Conservation (phyloP, 2,888 invertebrate genomes). For the Cenopis cana region DNA sequence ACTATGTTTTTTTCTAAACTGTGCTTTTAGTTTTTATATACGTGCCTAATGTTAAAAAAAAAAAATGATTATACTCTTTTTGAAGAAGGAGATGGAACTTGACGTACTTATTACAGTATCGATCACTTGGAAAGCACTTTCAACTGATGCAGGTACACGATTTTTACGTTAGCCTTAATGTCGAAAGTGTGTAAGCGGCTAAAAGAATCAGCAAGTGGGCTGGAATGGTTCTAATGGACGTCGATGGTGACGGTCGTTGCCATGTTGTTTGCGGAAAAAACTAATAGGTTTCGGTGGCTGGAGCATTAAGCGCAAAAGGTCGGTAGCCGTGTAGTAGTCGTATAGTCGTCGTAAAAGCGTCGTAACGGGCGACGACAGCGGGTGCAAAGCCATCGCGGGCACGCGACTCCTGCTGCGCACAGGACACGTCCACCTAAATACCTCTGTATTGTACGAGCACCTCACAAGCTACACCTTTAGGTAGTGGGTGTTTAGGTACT, state of each 20-base stretch:
- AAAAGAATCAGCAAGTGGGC: slow-evolving; percentile 65
- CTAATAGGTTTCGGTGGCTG: slow-evolving; percentile 61
- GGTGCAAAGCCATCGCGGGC: slow-evolving; percentile 64
- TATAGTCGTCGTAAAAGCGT: slow-evolving; percentile 66
- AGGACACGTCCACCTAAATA: slow-evolving; percentile 53
- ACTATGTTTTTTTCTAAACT: background rate
- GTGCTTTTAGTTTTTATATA: background rate
- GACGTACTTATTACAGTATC: background rate
- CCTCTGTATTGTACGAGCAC: slow-evolving; percentile 26
- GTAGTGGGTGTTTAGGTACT: background rate
- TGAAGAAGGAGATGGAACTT: background rate
- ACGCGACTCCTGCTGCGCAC: slow-evolving; percentile 69
- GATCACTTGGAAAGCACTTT: slow-evolving; percentile 36
- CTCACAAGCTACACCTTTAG: background rate
- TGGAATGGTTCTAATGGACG: slow-evolving; percentile 56
- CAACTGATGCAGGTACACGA: slow-evolving; percentile 42
- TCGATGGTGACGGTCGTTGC: slow-evolving; percentile 49
- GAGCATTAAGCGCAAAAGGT: slow-evolving; percentile 72
- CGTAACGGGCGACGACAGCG: slow-evolving; percentile 61
- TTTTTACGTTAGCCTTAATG: slow-evolving; percentile 57
- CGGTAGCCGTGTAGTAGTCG: slow-evolving; percentile 55
- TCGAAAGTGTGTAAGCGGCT: slow-evolving; percentile 59
- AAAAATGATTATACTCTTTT: background rate
- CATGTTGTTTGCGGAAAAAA: slow-evolving; percentile 68
- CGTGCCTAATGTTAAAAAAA: too few species aligned